Conservation (phyloP, 2,888 invertebrate species). For the Eustalomyia histrio region DNA sequence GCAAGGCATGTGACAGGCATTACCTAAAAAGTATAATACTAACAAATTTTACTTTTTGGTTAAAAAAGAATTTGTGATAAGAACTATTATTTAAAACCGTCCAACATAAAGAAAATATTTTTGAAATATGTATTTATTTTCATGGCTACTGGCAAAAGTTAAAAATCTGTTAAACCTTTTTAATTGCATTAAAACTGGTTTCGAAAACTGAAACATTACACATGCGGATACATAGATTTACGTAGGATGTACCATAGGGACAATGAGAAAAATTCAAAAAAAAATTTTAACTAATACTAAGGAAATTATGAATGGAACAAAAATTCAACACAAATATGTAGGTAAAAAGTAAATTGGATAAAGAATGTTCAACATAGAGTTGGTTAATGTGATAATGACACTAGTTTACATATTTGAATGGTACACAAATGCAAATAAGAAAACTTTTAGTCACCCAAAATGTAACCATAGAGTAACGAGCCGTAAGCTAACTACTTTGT, state of each 20-base stretch:
- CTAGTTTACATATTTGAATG: background rate
- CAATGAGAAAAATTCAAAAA: background rate
- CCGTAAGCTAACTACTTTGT: background rate
- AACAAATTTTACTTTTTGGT: no score
- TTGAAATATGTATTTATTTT: no score
- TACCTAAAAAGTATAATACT: no score
- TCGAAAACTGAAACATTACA: constrained; percentile 10
- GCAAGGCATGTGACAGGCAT: no score
- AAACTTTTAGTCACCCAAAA: background rate
- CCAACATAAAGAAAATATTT: background rate
- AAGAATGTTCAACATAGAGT: background rate
- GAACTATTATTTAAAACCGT: no score
- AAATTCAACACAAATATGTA: background rate
- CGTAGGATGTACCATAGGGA: background rate
- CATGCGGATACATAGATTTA: background rate
- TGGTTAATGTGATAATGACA: constrained; percentile 37
- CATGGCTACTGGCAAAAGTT: constrained; percentile 2
- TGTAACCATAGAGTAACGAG: background rate
- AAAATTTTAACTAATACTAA: background rate
- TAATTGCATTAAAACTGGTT: constrained; percentile 38
- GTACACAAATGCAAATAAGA: background rate
- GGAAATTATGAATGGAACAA: background rate
- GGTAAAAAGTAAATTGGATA: constrained; percentile 1
- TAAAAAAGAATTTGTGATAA: no score
- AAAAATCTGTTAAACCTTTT: constrained; percentile 38